Evolutionary conservation across 2,113 vertebrate genomes (phyloP), one percentile per base, ranked within the genome.

Genomic region (Camelus dromedarius): DNA sequence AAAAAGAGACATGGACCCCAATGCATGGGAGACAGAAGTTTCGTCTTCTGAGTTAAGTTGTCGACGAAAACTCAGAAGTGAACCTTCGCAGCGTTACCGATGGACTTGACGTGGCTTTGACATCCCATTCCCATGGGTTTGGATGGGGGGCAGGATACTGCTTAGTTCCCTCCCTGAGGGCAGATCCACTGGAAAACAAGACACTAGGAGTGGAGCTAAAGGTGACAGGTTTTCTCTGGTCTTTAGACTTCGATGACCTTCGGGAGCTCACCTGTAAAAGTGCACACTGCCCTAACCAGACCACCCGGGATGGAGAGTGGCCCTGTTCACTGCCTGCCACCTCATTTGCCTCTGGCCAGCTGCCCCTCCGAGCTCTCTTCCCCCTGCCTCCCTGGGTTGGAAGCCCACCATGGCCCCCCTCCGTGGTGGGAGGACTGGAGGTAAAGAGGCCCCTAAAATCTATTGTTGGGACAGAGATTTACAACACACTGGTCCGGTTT

Each of bases 201-300:
- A 62, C 38, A 20, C 6, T 50, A 35, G 6, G 69, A 20, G 2
- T 24, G 8, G 35, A 70, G 11, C 35, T 82, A 52, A 72, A 93
- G 35, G 15, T 67, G 14, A 4, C 8, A 15, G 50, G n/a, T 52
- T 75, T 42, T 46, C 32, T 12, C 13, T 15, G 8, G 35, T 88
- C 38, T 81, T 72, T 70, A 35, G 8, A 48, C 14, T 70, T 85
- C 9, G 30, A 32, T 14, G 35, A 28, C 88, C n/a, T 38, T 48
- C n/a, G 16, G 20, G 10, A 66, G 3, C 18, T 64, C 69, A 4
- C 22, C 19, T 52, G 0, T n/a, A 62, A 32, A 64, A 3, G 32
- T 24, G 3, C 16, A 9, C 0, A 5, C 22, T 32, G 10, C 24
- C 19, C 20, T 26, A 30, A 62, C n/a, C 50, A 0, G 2, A 50